Conservation (phyloP, 1,140 invertebrate genomes). For the Sarcophaga peregrina region DNA sequence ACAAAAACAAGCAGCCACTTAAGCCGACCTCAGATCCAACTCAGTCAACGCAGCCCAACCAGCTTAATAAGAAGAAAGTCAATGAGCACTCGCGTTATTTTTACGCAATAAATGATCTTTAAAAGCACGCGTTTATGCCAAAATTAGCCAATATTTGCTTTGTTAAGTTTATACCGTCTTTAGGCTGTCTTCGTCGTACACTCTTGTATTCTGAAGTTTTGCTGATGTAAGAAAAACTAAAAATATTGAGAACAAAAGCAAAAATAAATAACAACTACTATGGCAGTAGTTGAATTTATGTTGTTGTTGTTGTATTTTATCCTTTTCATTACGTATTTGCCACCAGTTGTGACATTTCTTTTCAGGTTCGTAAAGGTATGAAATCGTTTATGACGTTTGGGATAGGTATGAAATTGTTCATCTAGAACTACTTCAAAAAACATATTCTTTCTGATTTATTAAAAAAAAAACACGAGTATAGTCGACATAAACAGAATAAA, state of each 20-base stretch:
- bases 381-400: background rate
- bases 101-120: slow-evolving; percentile 40
- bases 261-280: background rate
- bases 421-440: too few species aligned
- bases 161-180: background rate
- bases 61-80: slow-evolving; percentile 22
- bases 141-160: slow-evolving; percentile 37
- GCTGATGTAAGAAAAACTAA: background rate
- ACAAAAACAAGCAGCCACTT: background rate
- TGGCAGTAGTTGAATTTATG: background rate
- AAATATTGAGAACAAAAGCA: background rate
- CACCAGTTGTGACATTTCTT: background rate
- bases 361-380: background rate
- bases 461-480: too few species aligned
- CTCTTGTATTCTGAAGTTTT: too few species aligned
- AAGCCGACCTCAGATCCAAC: background rate
- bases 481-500: too few species aligned
- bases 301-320: too few species aligned
- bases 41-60: background rate
- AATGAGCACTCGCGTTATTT: slow-evolving; percentile 18
- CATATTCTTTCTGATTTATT: too few species aligned
- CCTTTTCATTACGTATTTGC: too few species aligned
- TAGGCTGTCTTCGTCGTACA: too few species aligned
- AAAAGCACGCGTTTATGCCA: slow-evolving; percentile 38
- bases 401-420: too few species aligned